Conservation (phyloP, 2,797 vertebrate species). For the Spea hammondii region DNA sequence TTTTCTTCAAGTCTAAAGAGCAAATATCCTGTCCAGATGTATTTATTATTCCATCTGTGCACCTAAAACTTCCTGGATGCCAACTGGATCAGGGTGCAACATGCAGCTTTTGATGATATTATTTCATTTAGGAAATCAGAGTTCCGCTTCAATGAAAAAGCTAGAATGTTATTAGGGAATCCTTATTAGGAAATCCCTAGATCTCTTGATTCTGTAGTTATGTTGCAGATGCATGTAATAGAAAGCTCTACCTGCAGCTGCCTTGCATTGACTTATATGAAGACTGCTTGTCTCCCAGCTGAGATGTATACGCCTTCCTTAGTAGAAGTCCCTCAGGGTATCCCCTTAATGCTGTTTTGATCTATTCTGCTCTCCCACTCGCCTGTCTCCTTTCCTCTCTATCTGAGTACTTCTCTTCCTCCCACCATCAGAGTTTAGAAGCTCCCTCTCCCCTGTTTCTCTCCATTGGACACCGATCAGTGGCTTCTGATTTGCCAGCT, state of each 20-base stretch:
- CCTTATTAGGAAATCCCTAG: slow-evolving; percentile 23
- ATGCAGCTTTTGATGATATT: background rate
- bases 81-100: background rate
- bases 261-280: slow-evolving; percentile 45
- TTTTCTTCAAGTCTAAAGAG: background rate
- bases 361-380: slow-evolving; percentile 36
- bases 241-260: slow-evolving; percentile 25
- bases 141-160: background rate
- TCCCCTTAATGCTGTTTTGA: slow-evolving; percentile 48
- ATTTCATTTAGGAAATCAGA: background rate
- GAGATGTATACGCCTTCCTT: slow-evolving; percentile 41
- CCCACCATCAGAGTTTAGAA: slow-evolving; percentile 28
- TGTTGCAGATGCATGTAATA: slow-evolving; percentile 9
- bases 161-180: background rate
- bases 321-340: slow-evolving; percentile 44
- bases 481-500: slow-evolving; percentile 38
- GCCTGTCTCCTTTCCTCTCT: slow-evolving; percentile 37
- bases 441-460: slow-evolving; percentile 16
- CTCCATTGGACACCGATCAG: slow-evolving; percentile 34
- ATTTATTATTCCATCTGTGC: background rate
- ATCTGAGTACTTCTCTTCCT: slow-evolving; percentile 38
- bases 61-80: slow-evolving; percentile 8
- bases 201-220: slow-evolving; percentile 20
- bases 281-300: slow-evolving; percentile 34
- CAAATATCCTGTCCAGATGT: background rate